Conservation (phyloP, 1,140 invertebrate species). For the Goniozus legneri region DNA sequence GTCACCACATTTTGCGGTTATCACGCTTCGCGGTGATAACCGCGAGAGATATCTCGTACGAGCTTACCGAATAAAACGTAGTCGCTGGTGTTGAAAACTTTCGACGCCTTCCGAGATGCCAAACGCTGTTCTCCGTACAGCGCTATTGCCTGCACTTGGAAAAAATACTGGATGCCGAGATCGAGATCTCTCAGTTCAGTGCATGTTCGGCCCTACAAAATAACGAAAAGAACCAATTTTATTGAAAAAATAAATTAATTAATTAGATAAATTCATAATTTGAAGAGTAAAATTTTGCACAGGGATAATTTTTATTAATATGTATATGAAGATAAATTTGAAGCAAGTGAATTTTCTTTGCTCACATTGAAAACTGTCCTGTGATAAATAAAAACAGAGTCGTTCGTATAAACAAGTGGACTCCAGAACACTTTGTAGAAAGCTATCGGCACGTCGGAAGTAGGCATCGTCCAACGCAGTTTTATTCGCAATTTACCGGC, state of each 20-base stretch:
- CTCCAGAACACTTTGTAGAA: conserved; percentile 64
- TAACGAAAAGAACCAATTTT: no score
- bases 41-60: conserved; percentile 11
- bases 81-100: conserved; percentile 65
- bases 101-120: conserved; percentile 63
- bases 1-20: no score
- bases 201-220: conserved; percentile 55
- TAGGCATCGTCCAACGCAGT: conserved; percentile 62
- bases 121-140: conserved; percentile 63
- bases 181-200: conserved; percentile 61
- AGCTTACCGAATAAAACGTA: conserved; percentile 43
- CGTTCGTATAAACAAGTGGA: conserved; percentile 49
- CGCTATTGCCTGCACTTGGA: conserved; percentile 68
- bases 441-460: conserved; percentile 62
- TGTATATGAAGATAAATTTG: no score
- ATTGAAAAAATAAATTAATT: no score
- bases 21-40: conserved; percentile 12
- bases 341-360: background rate
- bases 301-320: no score
- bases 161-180: conserved; percentile 65
- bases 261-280: no score
- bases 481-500: conserved; percentile 57
- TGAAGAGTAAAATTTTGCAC: no score
- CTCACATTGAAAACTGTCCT: conserved; percentile 59
- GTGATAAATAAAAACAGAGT: conserved; percentile 61